Base-by-base conservation (phyloP, 2,888 invertebrate genomes). In the Maniola hyperantus region DNA sequence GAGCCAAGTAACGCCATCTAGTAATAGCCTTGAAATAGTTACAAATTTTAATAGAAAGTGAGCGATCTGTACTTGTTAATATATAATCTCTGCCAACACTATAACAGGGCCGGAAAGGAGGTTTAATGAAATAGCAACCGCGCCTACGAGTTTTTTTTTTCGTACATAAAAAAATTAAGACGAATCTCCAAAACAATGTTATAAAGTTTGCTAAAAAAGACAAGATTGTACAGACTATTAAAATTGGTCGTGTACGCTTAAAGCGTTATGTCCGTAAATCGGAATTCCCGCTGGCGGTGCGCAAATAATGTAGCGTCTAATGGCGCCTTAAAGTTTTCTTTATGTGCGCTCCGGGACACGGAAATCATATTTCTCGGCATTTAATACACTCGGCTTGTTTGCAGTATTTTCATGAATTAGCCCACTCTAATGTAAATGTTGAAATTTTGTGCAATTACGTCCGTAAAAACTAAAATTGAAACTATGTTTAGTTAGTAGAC, bases 281-380 rank as follows among this genome's bases (percentile, higher is more conserved):
- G 59, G 66, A 67, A 58, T 67, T n/a, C 69, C 76, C 77, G 73
- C 71, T 70, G 72, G 72, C 61, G 51, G 61, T 39, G 60, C 60
- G 61, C 51, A 51, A 61, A 74, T 75, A 77, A 76, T 76, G 77
- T 74, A 76, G 77, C 77, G 74, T 79, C 78, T 82, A 80, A 75
- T 79, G 77, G 77, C 77, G 72, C 75, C 81, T 80, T 82, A 82
- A 82, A 82, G 81, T 61, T 78, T 79, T 79, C 80, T 79, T 82
- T 77, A 71, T 72, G 74, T 51, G 70, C 69, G 72, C 71, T 71
- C 71, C 65, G 70, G 72, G 71, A 68, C 74, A 77, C 74, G 76
- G 75, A 80, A 79, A 80, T 83, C 81, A 84, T 84, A 82, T 83
- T 81, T 82, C 79, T 76, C 74, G 70, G 71, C 75, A 76, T 76